Evolutionary conservation across 2,888 invertebrate genomes (phyloP).

Genomic region (Rapana venosa): DNA sequence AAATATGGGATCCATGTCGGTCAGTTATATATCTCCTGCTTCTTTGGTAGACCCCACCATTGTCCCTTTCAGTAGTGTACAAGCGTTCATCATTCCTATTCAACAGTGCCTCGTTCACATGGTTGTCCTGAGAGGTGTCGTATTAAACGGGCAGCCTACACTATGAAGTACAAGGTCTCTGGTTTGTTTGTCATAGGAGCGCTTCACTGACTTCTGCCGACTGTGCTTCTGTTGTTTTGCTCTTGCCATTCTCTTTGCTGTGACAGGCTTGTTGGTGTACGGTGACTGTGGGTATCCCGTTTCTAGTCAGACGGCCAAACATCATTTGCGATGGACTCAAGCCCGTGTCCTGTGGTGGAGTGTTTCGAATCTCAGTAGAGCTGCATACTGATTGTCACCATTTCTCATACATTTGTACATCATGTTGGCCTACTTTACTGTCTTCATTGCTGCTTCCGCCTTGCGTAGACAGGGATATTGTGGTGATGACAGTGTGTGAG

Average conservation of each 20-base stretch:
- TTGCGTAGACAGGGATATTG: constrained; percentile 48
- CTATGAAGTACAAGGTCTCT: not conserved
- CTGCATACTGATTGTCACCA: constrained; percentile 25
- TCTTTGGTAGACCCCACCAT: not conserved
- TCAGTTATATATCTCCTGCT: not conserved
- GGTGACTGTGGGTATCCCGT: constrained; percentile 23
- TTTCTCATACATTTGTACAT: constrained; percentile 41
- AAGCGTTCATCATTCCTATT: not conserved
- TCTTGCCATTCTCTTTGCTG: not conserved
- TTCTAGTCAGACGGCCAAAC: constrained; percentile 46
- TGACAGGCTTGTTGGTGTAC: not conserved
- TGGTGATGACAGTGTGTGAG: constrained; percentile 48
- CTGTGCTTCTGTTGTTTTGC: not conserved
- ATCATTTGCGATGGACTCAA: constrained; percentile 48
- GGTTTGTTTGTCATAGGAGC: not conserved
- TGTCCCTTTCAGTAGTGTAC: not conserved
- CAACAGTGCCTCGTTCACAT: not conserved
- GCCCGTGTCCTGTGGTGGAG: constrained; percentile 47
- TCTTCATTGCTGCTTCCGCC: constrained; percentile 47
- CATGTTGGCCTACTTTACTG: constrained; percentile 45
- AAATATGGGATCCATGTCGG: not conserved
- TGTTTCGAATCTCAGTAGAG: constrained; percentile 46
- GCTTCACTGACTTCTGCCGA: not conserved
- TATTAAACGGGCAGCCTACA: not conserved
- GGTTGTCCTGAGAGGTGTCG: not conserved